Base-by-base conservation (phyloP, 2,888 invertebrate species). In the Aethes cnicana region DNA sequence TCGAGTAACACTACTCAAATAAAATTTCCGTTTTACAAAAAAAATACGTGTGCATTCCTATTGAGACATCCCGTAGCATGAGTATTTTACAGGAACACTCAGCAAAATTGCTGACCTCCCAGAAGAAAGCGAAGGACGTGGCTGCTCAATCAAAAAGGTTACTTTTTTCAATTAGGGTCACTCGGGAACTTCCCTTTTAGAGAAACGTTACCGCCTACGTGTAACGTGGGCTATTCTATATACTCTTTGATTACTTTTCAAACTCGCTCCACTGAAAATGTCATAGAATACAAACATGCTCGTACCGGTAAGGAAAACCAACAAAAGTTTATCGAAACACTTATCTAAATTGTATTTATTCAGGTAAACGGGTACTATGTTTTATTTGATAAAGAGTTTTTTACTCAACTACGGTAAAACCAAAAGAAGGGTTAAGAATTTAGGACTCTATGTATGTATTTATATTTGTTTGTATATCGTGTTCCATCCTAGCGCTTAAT, bases 161-260 rank as follows among this genome's bases (percentile, higher is more conserved):
- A 52, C 54, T 56, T 59, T 56, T 56, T 56, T 56, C 56, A 55
- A 57, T 59, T 52, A 59, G 55, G 52, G 53, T 56, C 54, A 58
- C 61, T 64, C 47, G 53, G 39, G 41, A 59, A 66, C 49, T 59
- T 64, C 57, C 46, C 56, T 50, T 56, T 57, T 49, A 54, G 55
- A 55, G 58, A 47, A 56, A 55, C 50, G 53, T 58, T 61, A 59
- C 18, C 14, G 26, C 32, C n/a, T n/a, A n/a, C 11, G 26, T 21
- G 26, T 32, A 8, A 9, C n/a, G 25, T 25, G 25, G 32, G 26
- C 36, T 11, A 55, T 54, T 55, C 54, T 49, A 48, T 47, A 39
- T 48, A n/a, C n/a, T 52, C 53, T 56, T 57, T 66, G 63, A 68
- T 68, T 68, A 65, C 64, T 66, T 64, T 54, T 55, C 30, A 62